Conservation (phyloP, 2,113 vertebrate species). For the Hiodon alosoides region DNA sequence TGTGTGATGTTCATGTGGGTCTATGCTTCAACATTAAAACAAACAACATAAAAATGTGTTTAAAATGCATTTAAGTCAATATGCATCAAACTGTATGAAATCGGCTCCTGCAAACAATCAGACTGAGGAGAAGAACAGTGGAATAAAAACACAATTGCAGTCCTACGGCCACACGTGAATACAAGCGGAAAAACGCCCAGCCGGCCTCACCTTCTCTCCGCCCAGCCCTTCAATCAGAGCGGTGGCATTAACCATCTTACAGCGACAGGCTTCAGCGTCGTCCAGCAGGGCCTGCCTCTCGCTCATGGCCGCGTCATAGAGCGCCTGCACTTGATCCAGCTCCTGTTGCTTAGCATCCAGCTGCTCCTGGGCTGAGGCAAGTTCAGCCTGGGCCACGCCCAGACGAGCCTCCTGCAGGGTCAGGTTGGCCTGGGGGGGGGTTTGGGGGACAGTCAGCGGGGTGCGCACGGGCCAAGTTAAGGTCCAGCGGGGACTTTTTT, state of each 20-base stretch:
- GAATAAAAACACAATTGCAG: too few relatives aligned
- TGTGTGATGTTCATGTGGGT: too few relatives aligned
- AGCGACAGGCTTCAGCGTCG: constrained; percentile 67
- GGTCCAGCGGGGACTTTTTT: too few relatives aligned
- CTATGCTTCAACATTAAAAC: too few relatives aligned
- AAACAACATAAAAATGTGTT: too few relatives aligned
- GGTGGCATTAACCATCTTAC: constrained; percentile 71
- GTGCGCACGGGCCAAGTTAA: too few relatives aligned
- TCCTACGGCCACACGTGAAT: too few relatives aligned
- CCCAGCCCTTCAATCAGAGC: constrained; percentile 71
- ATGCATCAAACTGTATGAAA: too few relatives aligned
- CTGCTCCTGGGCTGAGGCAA: constrained; percentile 65
- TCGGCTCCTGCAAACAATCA: too few relatives aligned
- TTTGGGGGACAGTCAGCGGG: neutral
- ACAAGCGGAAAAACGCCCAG: neutral
- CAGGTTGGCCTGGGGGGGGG: constrained; percentile 67
- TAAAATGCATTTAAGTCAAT: too few relatives aligned
- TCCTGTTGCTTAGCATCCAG: constrained; percentile 71
- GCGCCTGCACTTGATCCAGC: constrained; percentile 68
- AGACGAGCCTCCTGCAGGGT: constrained; percentile 69
- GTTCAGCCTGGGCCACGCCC: constrained; percentile 62
- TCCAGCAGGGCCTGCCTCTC: constrained; percentile 71
- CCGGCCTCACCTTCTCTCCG: constrained; percentile 67
- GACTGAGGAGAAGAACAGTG: too few relatives aligned
- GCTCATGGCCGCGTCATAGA: constrained; percentile 68